These are phyloP conservation scores for Pygocentrus nattereri DNA, from an alignment of 2,797 vertebrate genomes.

Conservation along the genomic window DNA sequence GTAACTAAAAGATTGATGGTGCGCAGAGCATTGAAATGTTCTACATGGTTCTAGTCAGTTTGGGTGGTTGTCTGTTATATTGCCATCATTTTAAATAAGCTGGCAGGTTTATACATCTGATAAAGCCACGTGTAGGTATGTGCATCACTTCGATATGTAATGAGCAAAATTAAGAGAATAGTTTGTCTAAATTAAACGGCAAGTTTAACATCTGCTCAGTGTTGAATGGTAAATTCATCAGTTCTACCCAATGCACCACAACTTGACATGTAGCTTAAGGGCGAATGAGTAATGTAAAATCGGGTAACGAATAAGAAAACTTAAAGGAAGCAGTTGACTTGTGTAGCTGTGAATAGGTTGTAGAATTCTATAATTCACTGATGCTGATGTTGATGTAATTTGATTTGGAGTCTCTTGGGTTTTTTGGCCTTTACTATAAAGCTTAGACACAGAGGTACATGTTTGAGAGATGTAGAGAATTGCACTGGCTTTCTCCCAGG, in stretches of 20 bases:
- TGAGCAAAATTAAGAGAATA: not conserved
- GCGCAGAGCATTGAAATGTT: not conserved
- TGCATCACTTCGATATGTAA: not conserved
- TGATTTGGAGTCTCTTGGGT: not conserved
- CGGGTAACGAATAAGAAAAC: not conserved
- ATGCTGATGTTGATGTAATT: not conserved
- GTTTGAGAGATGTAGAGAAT: conserved; percentile 10
- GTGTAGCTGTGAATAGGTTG: not conserved
- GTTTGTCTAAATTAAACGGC: conserved; percentile 18
- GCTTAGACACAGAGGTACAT: not conserved
- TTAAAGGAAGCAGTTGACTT: not conserved
- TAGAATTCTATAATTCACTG: not conserved
- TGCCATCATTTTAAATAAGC: not conserved
- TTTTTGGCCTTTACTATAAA: not conserved
- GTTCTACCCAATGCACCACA: conserved; percentile 12
- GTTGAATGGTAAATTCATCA: not conserved
- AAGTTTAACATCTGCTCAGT: conserved; percentile 1
- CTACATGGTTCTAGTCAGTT: not conserved
- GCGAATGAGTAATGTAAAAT: not conserved
- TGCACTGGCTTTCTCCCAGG: conserved; percentile 28
- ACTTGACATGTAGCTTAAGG: conserved; percentile 4
- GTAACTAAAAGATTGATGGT: too few species aligned
- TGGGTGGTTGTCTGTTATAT: conserved; percentile 10
- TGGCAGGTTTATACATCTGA: not conserved
- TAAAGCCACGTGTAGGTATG: not conserved